Base-by-base conservation (phyloP, 2,888 invertebrate genomes). In the Chorisops tibialis region DNA sequence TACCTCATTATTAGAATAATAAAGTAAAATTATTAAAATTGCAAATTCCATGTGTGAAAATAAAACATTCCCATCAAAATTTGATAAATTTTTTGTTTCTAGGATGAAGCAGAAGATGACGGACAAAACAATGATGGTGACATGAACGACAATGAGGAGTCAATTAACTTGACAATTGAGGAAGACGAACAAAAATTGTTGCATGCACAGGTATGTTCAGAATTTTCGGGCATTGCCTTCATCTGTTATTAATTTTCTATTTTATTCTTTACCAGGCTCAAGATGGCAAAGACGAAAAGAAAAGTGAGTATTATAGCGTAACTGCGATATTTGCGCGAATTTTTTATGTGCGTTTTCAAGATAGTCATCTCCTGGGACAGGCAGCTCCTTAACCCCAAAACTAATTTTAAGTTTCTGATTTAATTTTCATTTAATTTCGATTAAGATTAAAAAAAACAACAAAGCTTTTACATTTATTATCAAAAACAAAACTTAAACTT, bases 181-280 rank as follows among this genome's bases (percentile, higher is more conserved):
- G 91, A 89, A 77, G 91, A 90, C 75, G 90, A 90, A 69, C 85
- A 84, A 71, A 82, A 84, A 79, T 81, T 90, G 64, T 82, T 90
- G 63, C 88, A 86, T 75, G 89, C 88, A 77, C 89, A 90, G 85
- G 89, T 89, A 67, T 66, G 56, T 49, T 21, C 14, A 3, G 22
- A 22, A 22, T 19, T 52, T 11, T 39, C 3, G 11, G n/a, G 16
- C 7, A 21, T n/a, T 22, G 30, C 6, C 22, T 5, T n/a, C 7
- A 11, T 30, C 4, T 12, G n/a, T n/a, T 30, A 56, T 41, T n/a
- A 39, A 38, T 45, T 3, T 14, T 35, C 45, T 43, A 9, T 11
- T 19, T 52, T 60, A 50, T 41, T 16, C 68, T 6, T 62, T 47
- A 67, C 12, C 54, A 76, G 76, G 77, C 75, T 18, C 73, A 75